A percentile compares a stretch with the other conserved stretches of the same genome.
Conservation (phyloP, 2,888 invertebrate species). For the Gymnocheta viridis region DNA sequence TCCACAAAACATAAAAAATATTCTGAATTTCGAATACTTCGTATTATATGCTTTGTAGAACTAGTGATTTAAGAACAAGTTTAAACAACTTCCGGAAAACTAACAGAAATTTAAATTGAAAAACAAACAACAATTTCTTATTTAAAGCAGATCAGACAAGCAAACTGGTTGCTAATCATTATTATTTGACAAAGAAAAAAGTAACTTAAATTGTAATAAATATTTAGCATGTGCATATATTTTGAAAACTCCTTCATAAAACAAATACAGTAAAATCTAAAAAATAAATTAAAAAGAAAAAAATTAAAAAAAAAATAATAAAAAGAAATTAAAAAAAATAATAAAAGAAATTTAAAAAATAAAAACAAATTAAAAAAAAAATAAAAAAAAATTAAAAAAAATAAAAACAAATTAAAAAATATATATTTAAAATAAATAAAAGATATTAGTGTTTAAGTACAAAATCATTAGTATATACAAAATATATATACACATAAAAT, state of each 20-base stretch:
- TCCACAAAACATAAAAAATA: too few relatives aligned
- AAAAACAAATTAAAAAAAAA: not conserved
- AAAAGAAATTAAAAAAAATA: not conserved
- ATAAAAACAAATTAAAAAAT: not conserved
- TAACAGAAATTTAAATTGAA: not conserved
- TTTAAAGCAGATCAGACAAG: not conserved
- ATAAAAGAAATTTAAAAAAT: not conserved
- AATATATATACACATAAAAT: conserved; percentile 56
- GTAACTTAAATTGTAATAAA: conserved; percentile 42
- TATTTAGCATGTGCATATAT: conserved; percentile 34
- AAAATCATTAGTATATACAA: conserved; percentile 57
- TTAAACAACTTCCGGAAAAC: not conserved
- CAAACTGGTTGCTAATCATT: not conserved
- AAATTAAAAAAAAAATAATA: conserved; percentile 24
- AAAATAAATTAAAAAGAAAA: not conserved
- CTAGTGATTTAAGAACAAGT: not conserved
- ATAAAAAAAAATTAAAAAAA: not conserved
- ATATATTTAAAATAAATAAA: conserved; percentile 20
- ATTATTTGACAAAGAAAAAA: conserved; percentile 2
- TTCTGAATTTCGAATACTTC: too few relatives aligned
- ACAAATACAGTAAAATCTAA: not conserved
- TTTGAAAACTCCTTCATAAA: conserved; percentile 25
- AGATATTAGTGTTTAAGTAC: conserved; percentile 62
- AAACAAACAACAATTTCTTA: conserved; percentile 1
- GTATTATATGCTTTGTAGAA: not conserved